Evolutionary conservation across 2,888 invertebrate genomes (phyloP), one percentile per base, ranked within the genome.

Genomic region (Cryptocephalus primarius): DNA sequence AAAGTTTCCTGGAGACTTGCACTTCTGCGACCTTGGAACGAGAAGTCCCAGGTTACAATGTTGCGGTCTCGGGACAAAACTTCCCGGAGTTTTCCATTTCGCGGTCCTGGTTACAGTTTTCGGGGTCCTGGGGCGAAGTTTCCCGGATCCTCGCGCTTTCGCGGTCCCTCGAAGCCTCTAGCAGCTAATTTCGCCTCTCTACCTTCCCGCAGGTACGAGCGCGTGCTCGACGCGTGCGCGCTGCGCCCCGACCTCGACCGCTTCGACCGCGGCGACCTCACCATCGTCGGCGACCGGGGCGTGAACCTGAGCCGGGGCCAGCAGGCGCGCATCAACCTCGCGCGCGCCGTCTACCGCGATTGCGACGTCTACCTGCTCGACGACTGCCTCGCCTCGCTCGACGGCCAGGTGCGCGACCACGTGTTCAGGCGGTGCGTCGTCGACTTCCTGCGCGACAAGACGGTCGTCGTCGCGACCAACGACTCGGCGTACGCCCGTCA

Each of bases 211-310:
- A 22, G 22, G 40, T 71, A 70, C 50, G 51, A 64, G n/a, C 56
- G 60, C 36, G 63, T 70, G 1, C 50, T 71, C 36, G 53, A 55
- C 2, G 71, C 71, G 1, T 76, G 75, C 53, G 72, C 74, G 11
- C 60, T 77, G 42, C 64, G 68, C 42, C 59, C 65, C 57, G 82
- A 83, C 60, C 63, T 82, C 45, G 68, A 58, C 9, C 52, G 55
- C 8, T 57, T 70, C 40, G 57, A 63, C 9, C 50, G 63, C 32
- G 65, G 65, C 1, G 70, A 71, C 47, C 53, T 55, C 61, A 82
- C 80, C 0, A 60, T 78, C 40, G 76, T 82, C 3, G 81, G 82
- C 4, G 81, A 82, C 54, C 69, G 77, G 44, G 82, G 82, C 4
- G 72, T 78, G 8, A 76, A 75, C 52, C 63, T 83, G 42, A 79